Conservation (phyloP, 2,113 vertebrate species). For the Chaenogobius annularis region DNA sequence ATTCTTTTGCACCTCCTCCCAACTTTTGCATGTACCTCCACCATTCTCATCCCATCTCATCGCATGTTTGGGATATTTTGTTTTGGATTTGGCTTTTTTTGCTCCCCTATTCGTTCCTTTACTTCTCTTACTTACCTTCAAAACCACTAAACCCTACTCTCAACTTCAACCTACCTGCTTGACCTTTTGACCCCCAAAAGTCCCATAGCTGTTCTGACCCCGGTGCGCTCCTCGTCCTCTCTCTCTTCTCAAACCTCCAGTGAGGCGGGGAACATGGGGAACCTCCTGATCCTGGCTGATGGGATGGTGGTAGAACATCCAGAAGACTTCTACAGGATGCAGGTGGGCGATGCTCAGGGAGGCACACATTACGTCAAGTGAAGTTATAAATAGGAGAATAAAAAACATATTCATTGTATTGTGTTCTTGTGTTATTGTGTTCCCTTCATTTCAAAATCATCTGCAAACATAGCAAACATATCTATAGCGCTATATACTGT, state of each 20-base stretch:
- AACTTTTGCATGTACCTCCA: conserved; percentile 10
- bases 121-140: background rate
- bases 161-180: background rate
- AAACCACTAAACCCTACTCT: background rate
- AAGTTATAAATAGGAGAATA: background rate
- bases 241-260: conserved; percentile 91
- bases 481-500: too few species aligned
- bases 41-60: background rate
- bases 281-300: conserved; percentile 88
- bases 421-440: too few species aligned
- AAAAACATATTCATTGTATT: too few species aligned
- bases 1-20: background rate
- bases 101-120: background rate
- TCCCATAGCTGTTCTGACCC: conserved; percentile 79
- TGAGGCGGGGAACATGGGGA: conserved; percentile 86
- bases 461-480: too few species aligned
- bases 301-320: conserved; percentile 85
- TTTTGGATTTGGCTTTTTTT: conserved; percentile 5
- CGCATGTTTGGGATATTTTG: conserved; percentile 25
- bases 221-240: conserved; percentile 88
- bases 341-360: conserved; percentile 76
- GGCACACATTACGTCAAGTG: background rate
- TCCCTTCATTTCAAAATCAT: too few species aligned
- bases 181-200: conserved; percentile 16
- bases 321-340: conserved; percentile 94